phyloP scores from a whole-genome alignment of 2,113 vertebrate species.

The Sinocyclocheilus anophthalmus region DNA sequence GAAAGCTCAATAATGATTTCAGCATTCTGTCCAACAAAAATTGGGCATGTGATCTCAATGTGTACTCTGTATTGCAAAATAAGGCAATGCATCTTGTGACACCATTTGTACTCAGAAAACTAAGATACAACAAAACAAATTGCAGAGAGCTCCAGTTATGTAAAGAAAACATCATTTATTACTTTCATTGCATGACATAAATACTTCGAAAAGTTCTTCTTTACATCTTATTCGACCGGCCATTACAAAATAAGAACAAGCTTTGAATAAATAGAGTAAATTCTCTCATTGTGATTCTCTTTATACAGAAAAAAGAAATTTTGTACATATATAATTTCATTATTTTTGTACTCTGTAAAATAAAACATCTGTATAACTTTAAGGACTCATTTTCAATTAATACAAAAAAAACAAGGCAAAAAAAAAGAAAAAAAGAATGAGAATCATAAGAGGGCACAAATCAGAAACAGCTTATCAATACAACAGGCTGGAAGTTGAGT shows the following conservation, averaged over 20 bases:
- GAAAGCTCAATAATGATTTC: not conserved
- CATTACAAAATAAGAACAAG: constrained; percentile 95
- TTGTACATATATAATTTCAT: constrained; percentile 75
- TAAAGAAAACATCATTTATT: constrained; percentile 77
- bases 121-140: not conserved
- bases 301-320: constrained; percentile 73
- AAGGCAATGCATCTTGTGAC: not conserved
- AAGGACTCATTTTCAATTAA: constrained; percentile 62
- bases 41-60: not conserved
- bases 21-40: not conserved
- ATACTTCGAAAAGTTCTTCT: constrained; percentile 83
- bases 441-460: constrained; percentile 79
- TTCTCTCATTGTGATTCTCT: constrained; percentile 76
- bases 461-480: constrained; percentile 57
- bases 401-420: constrained; percentile 32
- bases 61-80: not conserved
- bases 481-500: not conserved
- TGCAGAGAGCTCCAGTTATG: constrained; percentile 3
- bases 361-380: constrained; percentile 67
- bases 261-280: constrained; percentile 84
- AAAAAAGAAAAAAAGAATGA: constrained; percentile 82
- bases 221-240: constrained; percentile 82
- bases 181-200: constrained; percentile 81
- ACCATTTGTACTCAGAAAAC: not conserved
- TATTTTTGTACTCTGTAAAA: constrained; percentile 84